Base-by-base conservation (phyloP, 2,113 vertebrate species). In the Phocoena sinus region DNA sequence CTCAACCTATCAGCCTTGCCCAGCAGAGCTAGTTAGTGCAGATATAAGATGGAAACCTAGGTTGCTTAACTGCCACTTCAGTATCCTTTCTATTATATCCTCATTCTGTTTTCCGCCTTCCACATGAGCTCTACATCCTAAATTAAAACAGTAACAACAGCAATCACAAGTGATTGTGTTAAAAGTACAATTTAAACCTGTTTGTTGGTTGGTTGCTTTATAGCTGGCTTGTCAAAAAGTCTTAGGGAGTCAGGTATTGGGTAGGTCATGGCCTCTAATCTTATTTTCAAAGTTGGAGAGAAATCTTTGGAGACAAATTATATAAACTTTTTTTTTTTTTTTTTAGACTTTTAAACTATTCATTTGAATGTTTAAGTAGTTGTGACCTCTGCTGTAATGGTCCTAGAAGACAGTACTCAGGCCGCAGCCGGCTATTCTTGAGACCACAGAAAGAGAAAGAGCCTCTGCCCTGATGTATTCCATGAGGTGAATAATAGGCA, bases 141-240 rank as follows among this genome's bases (percentile, higher is more conserved):
- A 95, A 79, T 92, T 65, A 83, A 95, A 94, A n/a, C 17, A 83
- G 25, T 80, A 68, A 25, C 31, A 92, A 83, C 47, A 33, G 60
- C 25, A 89, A 47, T 38, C 41, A 23, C 38, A 89, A 67, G 50
- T 20, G 63, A 20, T 89, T 56, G 6, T 53, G 31, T 84, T 71
- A 17, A 70, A 65, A 79, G 87, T 74, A 44, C 85, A 21, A 80
- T 41, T 65, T 94, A 80, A 76, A 33, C 17, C 50, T 88, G 3
- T 86, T 90, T 62, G 12, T 74, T 91, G 36, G 65, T 87, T 88
- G 58, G 20, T 15, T 95, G 28, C 5, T 83, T 86, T 91, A 41
- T 68, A 50, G 92, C 87, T 95, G 50, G 41, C 60, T 95, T 94
- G 41, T 88, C 47, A 93, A 80, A 94, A 81, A 93, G 50, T 23